Evolutionary conservation across 2,113 vertebrate species (phyloP).

Genomic region (Progne subis): DNA sequence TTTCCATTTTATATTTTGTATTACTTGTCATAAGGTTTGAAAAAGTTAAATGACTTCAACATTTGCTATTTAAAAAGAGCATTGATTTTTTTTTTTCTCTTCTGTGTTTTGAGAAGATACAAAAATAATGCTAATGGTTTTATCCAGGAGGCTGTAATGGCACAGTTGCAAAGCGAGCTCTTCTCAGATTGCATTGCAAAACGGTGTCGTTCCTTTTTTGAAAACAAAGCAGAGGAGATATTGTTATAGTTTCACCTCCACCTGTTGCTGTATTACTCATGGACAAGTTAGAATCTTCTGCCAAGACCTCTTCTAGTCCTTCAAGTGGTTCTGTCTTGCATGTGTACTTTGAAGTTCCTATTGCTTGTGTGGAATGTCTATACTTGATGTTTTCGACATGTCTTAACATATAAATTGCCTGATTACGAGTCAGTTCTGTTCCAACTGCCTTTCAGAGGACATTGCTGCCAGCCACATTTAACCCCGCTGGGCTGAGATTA

Average conservation of each 20-base stretch:
- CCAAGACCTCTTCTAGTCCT: not conserved
- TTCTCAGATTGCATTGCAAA: not conserved
- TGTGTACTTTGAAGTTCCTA: not conserved
- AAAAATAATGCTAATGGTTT: not conserved
- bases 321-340: not conserved
- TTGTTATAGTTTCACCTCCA: not conserved
- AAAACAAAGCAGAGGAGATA: not conserved
- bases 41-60: not conserved
- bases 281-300: not conserved
- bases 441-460: not conserved
- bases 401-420: conserved; percentile 9
- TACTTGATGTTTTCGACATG: not conserved
- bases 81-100: not conserved
- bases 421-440: conserved; percentile 21
- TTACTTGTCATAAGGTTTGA: not conserved
- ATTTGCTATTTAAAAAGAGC: not conserved
- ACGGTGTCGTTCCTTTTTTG: not conserved
- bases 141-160: not conserved
- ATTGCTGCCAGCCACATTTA: conserved; percentile 22
- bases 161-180: not conserved
- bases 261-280: not conserved
- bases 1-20: not conserved
- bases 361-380: not conserved
- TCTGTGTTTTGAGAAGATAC: not conserved
- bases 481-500: not conserved